Conservation (phyloP, 64 coral and sea anemone genomes). For the Anthopleura sola region DNA sequence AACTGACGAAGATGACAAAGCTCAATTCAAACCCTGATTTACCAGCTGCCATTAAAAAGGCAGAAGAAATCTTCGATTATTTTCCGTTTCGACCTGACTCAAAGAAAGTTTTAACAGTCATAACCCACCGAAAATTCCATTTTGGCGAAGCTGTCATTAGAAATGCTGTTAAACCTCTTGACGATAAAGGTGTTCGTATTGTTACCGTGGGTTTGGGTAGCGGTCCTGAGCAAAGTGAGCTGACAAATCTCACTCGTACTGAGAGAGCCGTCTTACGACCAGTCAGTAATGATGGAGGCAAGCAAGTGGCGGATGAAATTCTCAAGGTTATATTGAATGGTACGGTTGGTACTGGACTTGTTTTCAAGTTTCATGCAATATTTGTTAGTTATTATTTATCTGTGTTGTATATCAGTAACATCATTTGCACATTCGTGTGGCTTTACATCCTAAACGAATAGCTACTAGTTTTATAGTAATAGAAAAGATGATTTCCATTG, state of each 20-base stretch:
- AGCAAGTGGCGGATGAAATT: conserved; percentile 19
- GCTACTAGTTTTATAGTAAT: too few relatives aligned
- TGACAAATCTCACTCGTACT: not conserved
- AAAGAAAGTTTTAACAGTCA: conserved; percentile 8
- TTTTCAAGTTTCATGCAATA: too few relatives aligned
- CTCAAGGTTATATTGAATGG: conserved; percentile 19
- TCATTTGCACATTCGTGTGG: too few relatives aligned
- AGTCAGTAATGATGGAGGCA: not conserved
- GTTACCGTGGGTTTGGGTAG: not conserved
- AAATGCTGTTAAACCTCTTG: conserved; percentile 6
- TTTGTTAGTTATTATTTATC: too few relatives aligned
- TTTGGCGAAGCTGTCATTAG: not conserved
- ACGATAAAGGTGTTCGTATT: conserved; percentile 13
- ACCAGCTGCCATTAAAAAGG: conserved; percentile 8
- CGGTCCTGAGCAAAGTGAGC: not conserved
- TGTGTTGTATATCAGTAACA: too few relatives aligned
- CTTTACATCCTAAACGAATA: too few relatives aligned
- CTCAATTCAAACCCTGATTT: conserved; percentile 4
- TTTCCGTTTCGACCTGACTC: not conserved
- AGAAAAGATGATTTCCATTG: too few relatives aligned
- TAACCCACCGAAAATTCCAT: conserved; percentile 14
- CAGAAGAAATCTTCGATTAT: not conserved
- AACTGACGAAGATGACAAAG: not conserved
- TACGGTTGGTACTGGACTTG: not conserved
- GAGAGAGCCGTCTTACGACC: conserved; percentile 7